Conservation (phyloP, 2,113 vertebrate species). For the Procavia capensis region DNA sequence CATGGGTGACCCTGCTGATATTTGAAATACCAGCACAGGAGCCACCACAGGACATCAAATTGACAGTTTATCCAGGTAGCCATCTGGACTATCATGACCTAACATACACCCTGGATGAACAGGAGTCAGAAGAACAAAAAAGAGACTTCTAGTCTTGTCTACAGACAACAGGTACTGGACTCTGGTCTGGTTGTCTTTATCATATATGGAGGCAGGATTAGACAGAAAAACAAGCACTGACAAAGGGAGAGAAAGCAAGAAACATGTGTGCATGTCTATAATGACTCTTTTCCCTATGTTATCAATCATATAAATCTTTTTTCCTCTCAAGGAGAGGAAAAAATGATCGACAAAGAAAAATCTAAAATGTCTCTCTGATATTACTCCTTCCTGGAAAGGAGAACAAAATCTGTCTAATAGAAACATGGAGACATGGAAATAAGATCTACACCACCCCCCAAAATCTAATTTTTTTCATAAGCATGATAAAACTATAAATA, state of each 20-base stretch:
- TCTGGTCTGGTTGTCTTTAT: neutral
- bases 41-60: neutral
- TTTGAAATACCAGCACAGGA: neutral
- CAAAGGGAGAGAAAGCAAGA: neutral
- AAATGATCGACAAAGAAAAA: neutral
- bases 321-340: slow-evolving; percentile 13
- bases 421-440: neutral
- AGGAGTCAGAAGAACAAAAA: neutral
- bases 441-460: neutral
- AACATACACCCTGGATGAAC: neutral
- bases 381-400: neutral
- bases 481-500: neutral
- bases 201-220: neutral
- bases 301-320: neutral
- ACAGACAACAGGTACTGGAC: neutral
- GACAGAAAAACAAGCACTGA: neutral
- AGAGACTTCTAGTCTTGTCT: neutral
- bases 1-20: no score
- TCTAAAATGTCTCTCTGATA: slow-evolving; percentile 32
- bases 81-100: neutral
- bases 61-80: neutral
- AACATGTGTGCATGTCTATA: neutral
- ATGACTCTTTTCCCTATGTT: neutral
- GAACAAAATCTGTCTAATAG: neutral
- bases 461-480: slow-evolving; percentile 38